phyloP scores from a whole-genome alignment of 30 jellyfish, hydroid and myxozoan genomes.

The Sanderia malayensis region DNA sequence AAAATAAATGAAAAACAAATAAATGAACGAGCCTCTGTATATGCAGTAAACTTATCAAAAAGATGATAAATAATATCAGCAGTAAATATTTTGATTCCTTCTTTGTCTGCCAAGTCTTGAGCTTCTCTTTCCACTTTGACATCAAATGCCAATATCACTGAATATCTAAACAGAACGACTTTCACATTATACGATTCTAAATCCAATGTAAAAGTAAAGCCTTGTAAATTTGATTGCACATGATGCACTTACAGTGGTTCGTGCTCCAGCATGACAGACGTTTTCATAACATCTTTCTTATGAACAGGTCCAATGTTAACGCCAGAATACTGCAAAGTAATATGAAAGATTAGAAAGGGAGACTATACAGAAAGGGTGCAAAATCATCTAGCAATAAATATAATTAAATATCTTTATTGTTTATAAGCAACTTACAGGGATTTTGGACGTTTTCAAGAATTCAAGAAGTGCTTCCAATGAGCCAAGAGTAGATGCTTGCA shows the following conservation, averaged over 20 bases:
- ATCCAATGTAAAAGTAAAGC: too few species aligned
- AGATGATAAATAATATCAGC: slow-evolving; percentile 98
- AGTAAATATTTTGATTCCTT: slow-evolving; percentile 87
- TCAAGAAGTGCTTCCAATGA: slow-evolving; percentile 97
- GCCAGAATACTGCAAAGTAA: slow-evolving; percentile 81
- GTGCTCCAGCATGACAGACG: slow-evolving; percentile 97
- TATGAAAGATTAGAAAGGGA: too few species aligned
- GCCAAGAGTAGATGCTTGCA: slow-evolving; percentile 99
- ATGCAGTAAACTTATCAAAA: slow-evolving; percentile 91
- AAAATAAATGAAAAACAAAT: too few species aligned
- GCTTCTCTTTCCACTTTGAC: slow-evolving; percentile 98
- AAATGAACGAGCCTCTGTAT: slow-evolving; percentile 91
- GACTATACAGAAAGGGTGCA: too few species aligned
- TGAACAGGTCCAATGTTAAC: slow-evolving; percentile 99
- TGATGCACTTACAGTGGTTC: slow-evolving; percentile 86
- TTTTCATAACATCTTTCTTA: slow-evolving; percentile 88
- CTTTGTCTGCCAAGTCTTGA: slow-evolving; percentile 90
- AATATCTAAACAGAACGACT: slow-evolving; percentile 69
- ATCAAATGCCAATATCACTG: slow-evolving; percentile 97
- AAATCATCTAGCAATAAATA: too few species aligned
- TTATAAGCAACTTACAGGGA: slow-evolving; percentile 66
- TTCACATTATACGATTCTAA: too few species aligned
- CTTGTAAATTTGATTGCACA: not conserved
- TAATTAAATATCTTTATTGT: not conserved
- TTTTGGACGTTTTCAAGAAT: slow-evolving; percentile 90